Conservation (phyloP, 2,113 vertebrate species). For the Nyctereutes procyonoides region DNA sequence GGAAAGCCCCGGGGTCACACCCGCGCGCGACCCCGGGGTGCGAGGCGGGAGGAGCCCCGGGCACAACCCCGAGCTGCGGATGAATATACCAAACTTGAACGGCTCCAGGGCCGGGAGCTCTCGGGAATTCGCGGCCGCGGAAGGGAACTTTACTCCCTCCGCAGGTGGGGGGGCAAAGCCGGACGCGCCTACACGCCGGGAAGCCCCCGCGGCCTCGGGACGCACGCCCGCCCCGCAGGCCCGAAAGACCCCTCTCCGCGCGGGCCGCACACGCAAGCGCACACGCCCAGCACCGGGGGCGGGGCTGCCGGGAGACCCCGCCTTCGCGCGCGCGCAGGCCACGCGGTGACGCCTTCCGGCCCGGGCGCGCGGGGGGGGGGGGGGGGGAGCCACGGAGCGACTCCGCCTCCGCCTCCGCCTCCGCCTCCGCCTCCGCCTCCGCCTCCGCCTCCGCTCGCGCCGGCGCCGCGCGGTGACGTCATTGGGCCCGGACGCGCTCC, state of each 20-base stretch:
- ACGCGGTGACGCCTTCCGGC: background rate
- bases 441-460: accelerated
- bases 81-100: background rate
- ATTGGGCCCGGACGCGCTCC: background rate
- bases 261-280: background rate
- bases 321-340: background rate
- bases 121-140: no score
- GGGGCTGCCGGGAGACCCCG: background rate
- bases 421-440: accelerated
- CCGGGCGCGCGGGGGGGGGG: no score
- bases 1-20: no score
- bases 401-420: accelerated
- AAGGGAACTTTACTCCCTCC: no score
- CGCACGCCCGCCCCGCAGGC: no score
- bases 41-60: no score
- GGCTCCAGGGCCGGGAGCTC: background rate
- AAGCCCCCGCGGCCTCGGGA: no score
- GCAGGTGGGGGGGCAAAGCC: background rate
- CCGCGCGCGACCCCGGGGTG: no score
- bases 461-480: background rate
- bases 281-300: background rate
- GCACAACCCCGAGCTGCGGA: background rate
- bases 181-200: no score
- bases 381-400: background rate
- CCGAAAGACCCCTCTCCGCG: no score